Evolutionary conservation across 1,140 invertebrate species (phyloP).

Genomic region (Rhynchophorus ferrugineus): DNA sequence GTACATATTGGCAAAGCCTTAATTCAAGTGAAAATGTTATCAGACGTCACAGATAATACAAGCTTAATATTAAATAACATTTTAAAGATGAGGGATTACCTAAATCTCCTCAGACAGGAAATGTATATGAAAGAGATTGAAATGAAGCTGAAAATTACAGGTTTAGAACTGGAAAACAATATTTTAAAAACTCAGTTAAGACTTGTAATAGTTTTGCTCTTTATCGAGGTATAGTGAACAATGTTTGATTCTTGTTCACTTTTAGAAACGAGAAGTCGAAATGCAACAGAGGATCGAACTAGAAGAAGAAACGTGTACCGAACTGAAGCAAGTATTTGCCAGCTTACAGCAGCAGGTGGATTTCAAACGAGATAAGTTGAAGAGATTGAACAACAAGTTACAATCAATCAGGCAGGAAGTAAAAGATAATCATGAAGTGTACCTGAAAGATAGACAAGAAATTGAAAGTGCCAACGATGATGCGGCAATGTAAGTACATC

Average conservation of each 20-base stretch:
- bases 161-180: background rate
- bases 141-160: background rate
- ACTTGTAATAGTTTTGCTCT: too few species aligned
- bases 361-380: conserved; percentile 81
- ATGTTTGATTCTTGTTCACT: conserved; percentile 3
- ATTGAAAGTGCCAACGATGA: conserved; percentile 77
- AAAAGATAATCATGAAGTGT: conserved; percentile 38
- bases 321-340: conserved; percentile 76
- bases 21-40: too few species aligned
- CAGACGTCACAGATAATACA: too few species aligned
- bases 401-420: conserved; percentile 44
- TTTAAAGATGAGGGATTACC: background rate
- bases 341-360: conserved; percentile 89
- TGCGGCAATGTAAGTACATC: conserved; percentile 52
- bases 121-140: background rate
- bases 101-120: background rate
- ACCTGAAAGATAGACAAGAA: conserved; percentile 55
- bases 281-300: conserved; percentile 80
- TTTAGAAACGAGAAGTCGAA: conserved; percentile 59
- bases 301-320: conserved; percentile 81
- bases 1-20: too few species aligned
- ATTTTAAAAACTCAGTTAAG: too few species aligned
- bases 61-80: background rate
- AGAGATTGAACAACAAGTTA: conserved; percentile 50
- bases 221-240: too few species aligned